A percentile compares a stretch with the other conserved stretches of the same genome.
Conservation (phyloP, 1,140 invertebrate species). For the Drosophila littoralis region DNA sequence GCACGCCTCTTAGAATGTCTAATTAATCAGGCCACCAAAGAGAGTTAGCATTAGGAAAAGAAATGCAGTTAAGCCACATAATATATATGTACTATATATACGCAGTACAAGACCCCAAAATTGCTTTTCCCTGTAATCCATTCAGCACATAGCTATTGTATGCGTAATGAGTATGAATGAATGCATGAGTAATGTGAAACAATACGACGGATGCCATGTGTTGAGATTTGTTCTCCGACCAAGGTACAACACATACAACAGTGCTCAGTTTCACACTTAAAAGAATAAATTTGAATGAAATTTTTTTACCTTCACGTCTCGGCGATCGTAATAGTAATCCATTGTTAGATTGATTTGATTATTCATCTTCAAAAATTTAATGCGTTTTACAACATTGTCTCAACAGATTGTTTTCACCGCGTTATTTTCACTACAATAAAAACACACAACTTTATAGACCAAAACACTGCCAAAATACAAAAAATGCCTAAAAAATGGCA, state of each 20-base stretch:
- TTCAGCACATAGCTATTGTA: conserved; percentile 14
- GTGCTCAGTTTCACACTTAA: conserved; percentile 3
- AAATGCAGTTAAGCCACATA: too few relatives aligned
- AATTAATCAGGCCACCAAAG: too few relatives aligned
- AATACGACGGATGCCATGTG: conserved; percentile 1
- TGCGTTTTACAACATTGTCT: conserved; percentile 58
- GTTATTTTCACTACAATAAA: conserved; percentile 74
- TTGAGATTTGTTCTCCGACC: conserved; percentile 11
- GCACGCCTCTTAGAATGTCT: too few relatives aligned
- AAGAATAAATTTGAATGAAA: conserved; percentile 17
- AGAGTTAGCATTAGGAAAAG: too few relatives aligned
- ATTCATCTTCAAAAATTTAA: conserved; percentile 34
- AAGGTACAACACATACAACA: neutral
- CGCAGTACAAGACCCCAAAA: neutral
- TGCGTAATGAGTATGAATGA: conserved; percentile 21
- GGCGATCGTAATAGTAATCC: conserved; percentile 70
- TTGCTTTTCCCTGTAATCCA: neutral
- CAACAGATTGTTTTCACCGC: conserved; percentile 67
- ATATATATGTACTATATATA: neutral
- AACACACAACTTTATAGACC: conserved; percentile 70
- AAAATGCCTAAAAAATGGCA: conserved; percentile 27
- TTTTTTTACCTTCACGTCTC: conserved; percentile 66
- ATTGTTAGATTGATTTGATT: conserved; percentile 61
- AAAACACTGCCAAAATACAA: conserved; percentile 46
- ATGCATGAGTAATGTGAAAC: conserved; percentile 15